Evolutionary conservation across 2,797 vertebrate species (phyloP).

Genomic region (Epinephelus malabaricus): DNA sequence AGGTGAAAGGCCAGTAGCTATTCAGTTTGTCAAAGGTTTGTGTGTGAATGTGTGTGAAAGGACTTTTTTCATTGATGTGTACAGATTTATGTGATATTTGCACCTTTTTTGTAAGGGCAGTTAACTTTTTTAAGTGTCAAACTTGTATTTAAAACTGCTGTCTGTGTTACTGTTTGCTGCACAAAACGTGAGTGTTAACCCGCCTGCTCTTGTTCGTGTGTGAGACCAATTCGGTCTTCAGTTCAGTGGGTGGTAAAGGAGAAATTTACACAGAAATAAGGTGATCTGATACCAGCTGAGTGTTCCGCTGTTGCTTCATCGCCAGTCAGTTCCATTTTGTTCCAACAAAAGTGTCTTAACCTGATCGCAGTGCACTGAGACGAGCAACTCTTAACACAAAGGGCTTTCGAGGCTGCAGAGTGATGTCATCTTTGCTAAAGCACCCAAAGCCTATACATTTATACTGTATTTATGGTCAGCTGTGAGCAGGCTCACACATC

Average conservation of each 20-base stretch:
- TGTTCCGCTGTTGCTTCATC: conserved; percentile 13
- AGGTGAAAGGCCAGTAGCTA: conserved; percentile 67
- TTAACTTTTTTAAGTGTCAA: conserved; percentile 48
- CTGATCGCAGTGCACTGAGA: conserved; percentile 32
- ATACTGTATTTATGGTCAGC: conserved; percentile 30
- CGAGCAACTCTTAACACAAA: conserved; percentile 35
- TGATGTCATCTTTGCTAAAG: conserved; percentile 10
- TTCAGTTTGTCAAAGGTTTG: conserved; percentile 18
- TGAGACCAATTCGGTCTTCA: conserved; percentile 28
- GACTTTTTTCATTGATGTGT: conserved; percentile 45
- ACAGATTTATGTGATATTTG: conserved; percentile 50
- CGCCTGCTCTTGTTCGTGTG: neutral
- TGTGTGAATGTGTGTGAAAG: conserved; percentile 18
- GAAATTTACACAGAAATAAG: conserved; percentile 7
- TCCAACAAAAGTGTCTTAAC: conserved; percentile 72
- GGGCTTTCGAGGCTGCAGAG: conserved; percentile 57
- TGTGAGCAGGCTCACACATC: conserved; percentile 75
- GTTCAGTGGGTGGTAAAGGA: neutral
- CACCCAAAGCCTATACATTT: conserved; percentile 49
- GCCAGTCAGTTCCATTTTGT: conserved; percentile 19
- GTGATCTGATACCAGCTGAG: conserved; percentile 18
- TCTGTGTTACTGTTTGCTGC: conserved; percentile 32
- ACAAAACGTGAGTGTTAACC: conserved; percentile 25
- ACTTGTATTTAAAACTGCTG: conserved; percentile 56
- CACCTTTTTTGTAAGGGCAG: conserved; percentile 49